Evolutionary conservation across 2,113 vertebrate genomes (phyloP).

Genomic region (Orthonyx spaldingii): DNA sequence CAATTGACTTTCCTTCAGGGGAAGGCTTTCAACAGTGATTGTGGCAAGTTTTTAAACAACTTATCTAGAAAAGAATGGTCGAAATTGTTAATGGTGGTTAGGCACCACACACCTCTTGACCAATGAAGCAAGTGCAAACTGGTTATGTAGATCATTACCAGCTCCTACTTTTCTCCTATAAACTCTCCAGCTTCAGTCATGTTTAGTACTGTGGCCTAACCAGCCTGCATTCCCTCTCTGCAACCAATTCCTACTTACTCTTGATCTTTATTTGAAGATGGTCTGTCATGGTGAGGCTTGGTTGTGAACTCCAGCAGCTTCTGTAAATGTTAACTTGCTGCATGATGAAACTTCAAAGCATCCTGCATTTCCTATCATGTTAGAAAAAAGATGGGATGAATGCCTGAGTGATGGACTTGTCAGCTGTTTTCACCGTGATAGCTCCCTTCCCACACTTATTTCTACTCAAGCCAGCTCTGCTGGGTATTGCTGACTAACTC

Average conservation of each 20-base stretch:
- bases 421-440: background rate
- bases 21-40: background rate
- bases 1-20: background rate
- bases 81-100: background rate
- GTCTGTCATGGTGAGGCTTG: background rate
- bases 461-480: background rate
- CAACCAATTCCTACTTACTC: background rate
- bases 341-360: background rate
- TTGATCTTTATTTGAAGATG: background rate
- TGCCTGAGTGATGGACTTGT: background rate
- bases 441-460: background rate
- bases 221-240: background rate
- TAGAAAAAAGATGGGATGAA: background rate
- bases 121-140: background rate
- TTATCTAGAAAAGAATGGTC: background rate
- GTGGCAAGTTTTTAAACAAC: background rate
- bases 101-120: background rate
- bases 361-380: background rate
- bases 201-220: background rate
- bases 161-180: background rate
- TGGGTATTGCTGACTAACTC: conserved; percentile 2
- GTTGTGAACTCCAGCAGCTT: background rate
- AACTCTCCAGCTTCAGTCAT: background rate
- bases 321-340: background rate
- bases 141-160: background rate